These are phyloP conservation scores for Graptemys geographica DNA, from an alignment of 2,797 vertebrate genomes.

Conservation along the genomic window DNA sequence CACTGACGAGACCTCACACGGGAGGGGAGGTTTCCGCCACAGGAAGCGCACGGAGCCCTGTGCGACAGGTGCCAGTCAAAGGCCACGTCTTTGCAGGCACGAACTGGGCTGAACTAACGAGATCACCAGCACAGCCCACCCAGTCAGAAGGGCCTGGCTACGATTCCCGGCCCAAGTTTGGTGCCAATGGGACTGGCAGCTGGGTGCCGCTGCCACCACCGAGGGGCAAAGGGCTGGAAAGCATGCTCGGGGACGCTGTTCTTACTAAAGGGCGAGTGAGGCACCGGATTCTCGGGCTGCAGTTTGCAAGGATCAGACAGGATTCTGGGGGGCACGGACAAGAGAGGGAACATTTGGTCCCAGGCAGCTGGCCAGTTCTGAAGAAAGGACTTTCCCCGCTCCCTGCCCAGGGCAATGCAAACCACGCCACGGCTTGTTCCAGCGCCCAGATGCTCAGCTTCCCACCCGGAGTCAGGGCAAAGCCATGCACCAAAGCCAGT, in stretches of 20 bases:
- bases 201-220: not conserved
- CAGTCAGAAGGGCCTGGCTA: not conserved
- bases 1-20: not conserved
- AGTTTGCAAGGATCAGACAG: not conserved
- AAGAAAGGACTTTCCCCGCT: no score
- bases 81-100: not conserved
- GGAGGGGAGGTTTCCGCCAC: not conserved
- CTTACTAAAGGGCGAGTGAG: not conserved
- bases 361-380: not conserved
- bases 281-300: not conserved
- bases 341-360: not conserved
- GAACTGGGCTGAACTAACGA: not conserved
- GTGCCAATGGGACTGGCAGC: not conserved
- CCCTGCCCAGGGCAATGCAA: not conserved
- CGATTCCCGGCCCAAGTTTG: no score
- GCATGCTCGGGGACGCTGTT: not conserved
- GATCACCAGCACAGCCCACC: not conserved
- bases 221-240: not conserved
- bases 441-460: not conserved
- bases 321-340: not conserved
- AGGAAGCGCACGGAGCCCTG: not conserved
- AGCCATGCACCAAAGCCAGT: no score
- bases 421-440: no score
- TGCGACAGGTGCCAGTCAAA: not conserved
- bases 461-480: no score